Percentiles rank a stretch among this genome's conserved stretches.
phyloP scores from a whole-genome alignment of 1,140 invertebrate genomes.

The Limonius californicus region DNA sequence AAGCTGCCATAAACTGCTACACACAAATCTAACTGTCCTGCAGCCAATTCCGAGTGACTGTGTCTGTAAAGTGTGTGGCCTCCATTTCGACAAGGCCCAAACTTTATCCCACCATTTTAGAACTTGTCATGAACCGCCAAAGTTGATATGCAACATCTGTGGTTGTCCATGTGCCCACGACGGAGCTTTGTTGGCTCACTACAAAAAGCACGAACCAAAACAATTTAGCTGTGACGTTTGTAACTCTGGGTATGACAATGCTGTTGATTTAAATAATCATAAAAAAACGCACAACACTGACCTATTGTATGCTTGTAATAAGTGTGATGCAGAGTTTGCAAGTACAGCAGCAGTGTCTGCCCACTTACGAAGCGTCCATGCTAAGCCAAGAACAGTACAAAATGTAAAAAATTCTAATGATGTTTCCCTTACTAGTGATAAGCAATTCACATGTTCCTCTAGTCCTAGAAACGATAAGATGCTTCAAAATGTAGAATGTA shows the following conservation, averaged over 20 bases:
- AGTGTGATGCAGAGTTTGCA: conserved; percentile 18
- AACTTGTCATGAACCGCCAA: conserved; percentile 16
- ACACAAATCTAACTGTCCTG: too few relatives aligned
- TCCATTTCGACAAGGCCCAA: conserved; percentile 19
- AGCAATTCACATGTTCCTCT: too few relatives aligned
- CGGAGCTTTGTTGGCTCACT: conserved; percentile 7
- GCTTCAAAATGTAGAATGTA: too few relatives aligned
- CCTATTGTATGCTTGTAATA: conserved; percentile 21
- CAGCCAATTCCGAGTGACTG: too few relatives aligned
- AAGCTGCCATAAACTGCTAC: too few relatives aligned
- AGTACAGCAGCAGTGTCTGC: conserved; percentile 12
- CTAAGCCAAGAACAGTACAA: background rate
- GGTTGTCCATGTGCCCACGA: conserved; percentile 13
- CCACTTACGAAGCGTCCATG: conserved; percentile 18
- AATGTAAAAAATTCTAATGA: background rate
- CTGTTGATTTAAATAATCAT: conserved; percentile 15
- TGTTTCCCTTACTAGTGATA: too few relatives aligned
- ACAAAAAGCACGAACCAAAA: conserved; percentile 17
- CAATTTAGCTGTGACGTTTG: conserved; percentile 17
- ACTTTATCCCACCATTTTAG: conserved; percentile 17
- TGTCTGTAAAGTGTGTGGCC: conserved; percentile 18
- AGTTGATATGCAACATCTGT: conserved; percentile 18
- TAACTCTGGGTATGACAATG: conserved; percentile 5
- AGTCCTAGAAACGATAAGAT: too few relatives aligned
- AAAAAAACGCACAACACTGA: conserved; percentile 17